phyloP scores from a whole-genome alignment of 2,113 vertebrate genomes.

The Erythrocebus patas region DNA sequence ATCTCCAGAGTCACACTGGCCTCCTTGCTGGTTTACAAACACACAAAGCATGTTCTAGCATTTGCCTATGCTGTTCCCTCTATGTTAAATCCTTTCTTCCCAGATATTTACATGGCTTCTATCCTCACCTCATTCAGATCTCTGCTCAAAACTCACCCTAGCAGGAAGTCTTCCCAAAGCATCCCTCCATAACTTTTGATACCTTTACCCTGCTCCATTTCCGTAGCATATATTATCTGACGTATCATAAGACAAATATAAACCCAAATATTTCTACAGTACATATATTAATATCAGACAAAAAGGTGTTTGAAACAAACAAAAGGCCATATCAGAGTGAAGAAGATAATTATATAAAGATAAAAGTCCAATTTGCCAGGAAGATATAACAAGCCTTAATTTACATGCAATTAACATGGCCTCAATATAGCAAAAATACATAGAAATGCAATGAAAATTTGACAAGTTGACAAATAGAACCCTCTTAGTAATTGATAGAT shows the following conservation, averaged over 20 bases:
- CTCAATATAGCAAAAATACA: neutral
- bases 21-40: neutral
- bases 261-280: neutral
- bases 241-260: neutral
- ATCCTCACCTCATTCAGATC: neutral
- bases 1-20: neutral
- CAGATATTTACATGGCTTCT: neutral
- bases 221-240: neutral
- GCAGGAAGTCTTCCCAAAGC: neutral
- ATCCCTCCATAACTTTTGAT: neutral
- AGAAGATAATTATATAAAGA: conserved; percentile 20
- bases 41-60: neutral
- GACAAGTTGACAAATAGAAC: neutral
- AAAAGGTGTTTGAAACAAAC: neutral
- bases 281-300: neutral
- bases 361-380: neutral
- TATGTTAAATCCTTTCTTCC: neutral
- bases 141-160: neutral
- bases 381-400: neutral
- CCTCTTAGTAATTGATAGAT: neutral
- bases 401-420: neutral
- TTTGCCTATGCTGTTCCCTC: neutral
- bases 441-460: neutral
- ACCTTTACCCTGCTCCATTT: neutral
- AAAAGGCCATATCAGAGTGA: neutral